phyloP scores from a whole-genome alignment of 2,113 vertebrate species.

The Murina feae region DNA sequence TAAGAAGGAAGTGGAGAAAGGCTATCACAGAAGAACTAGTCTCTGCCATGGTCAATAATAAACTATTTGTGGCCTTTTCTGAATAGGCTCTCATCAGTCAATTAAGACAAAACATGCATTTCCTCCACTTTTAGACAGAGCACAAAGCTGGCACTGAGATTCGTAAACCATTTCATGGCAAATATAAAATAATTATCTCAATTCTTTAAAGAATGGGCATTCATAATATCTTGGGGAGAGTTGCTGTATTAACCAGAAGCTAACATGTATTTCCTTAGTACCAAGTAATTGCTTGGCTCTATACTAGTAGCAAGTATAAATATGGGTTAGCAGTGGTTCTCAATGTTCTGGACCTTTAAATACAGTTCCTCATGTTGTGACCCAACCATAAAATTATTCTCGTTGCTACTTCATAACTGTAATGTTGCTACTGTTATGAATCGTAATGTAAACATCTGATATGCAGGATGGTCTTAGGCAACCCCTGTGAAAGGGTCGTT shows the following conservation, averaged over 20 bases:
- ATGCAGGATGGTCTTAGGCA: too few relatives aligned
- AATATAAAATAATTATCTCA: constrained; percentile 1
- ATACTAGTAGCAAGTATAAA: too few relatives aligned
- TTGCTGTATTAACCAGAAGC: neutral
- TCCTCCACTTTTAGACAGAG: neutral
- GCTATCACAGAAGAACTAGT: neutral
- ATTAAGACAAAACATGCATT: neutral
- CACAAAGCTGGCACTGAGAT: neutral
- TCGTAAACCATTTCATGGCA: neutral
- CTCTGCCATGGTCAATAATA: neutral
- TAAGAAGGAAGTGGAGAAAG: neutral
- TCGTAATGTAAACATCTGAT: too few relatives aligned
- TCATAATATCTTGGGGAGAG: neutral
- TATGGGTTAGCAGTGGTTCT: too few relatives aligned
- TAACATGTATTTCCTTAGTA: neutral
- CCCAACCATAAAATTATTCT: too few relatives aligned
- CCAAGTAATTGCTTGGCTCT: too few relatives aligned
- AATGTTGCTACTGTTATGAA: too few relatives aligned
- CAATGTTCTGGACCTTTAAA: too few relatives aligned
- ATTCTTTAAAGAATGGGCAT: neutral
- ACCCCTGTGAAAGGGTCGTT: too few relatives aligned
- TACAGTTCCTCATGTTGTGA: too few relatives aligned
- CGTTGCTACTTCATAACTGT: too few relatives aligned
- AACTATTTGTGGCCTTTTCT: neutral
- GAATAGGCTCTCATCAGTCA: neutral